phyloP scores from a whole-genome alignment of 2,797 vertebrate genomes.

The Paguma larvata region DNA sequence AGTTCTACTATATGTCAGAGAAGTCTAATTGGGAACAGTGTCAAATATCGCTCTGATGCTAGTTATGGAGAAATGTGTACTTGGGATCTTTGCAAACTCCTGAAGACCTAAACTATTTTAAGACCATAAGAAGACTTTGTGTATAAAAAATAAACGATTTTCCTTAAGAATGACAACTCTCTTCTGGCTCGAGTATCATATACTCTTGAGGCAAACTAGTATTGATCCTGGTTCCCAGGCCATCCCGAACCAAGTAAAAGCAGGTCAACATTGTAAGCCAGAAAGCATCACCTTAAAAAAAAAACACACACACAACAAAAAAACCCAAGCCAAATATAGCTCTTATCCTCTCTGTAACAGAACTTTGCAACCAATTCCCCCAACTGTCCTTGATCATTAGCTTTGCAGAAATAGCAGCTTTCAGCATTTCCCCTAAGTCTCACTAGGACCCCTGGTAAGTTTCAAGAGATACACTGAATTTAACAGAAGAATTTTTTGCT shows the following conservation, averaged over 20 bases:
- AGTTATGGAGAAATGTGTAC: conserved; percentile 6
- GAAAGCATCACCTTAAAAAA: neutral
- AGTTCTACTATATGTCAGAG: neutral
- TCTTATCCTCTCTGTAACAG: conserved; percentile 29
- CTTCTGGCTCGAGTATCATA: conserved; percentile 30
- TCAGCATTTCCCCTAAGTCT: neutral
- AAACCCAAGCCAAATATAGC: neutral
- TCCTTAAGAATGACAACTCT: neutral
- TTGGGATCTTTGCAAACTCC: conserved; percentile 15
- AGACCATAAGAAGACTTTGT: neutral
- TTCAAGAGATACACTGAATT: conserved; percentile 23
- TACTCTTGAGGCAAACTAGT: neutral
- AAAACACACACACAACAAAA: too few relatives aligned
- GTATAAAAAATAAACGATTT: neutral
- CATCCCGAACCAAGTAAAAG: conserved; percentile 46
- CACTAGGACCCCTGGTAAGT: neutral
- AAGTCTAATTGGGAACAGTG: neutral
- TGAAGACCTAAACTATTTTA: conserved; percentile 36
- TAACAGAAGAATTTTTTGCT: conserved; percentile 45
- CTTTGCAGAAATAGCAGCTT: neutral
- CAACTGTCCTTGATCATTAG: conserved; percentile 45
- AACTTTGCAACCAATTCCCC: conserved; percentile 54
- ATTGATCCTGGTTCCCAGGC: neutral
- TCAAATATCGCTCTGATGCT: conserved; percentile 44
- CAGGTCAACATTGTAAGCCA: conserved; percentile 18